Conservation (phyloP, 92 coral and sea anemone genomes). For the Bergia sp. region DNA sequence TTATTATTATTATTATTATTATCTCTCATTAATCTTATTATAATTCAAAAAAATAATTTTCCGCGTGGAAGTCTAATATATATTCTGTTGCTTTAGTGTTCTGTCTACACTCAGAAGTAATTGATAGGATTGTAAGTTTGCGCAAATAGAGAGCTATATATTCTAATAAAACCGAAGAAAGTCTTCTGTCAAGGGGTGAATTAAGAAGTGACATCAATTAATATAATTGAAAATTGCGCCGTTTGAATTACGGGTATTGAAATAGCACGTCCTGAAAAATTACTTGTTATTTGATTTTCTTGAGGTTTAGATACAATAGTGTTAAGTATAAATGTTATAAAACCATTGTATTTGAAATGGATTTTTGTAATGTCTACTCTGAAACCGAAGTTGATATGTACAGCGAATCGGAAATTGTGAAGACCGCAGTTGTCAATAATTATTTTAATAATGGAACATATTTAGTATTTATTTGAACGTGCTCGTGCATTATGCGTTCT, state of each 20-base stretch:
- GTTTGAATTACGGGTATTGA: conserved; percentile 1
- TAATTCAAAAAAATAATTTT: too few species aligned
- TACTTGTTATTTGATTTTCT: background rate
- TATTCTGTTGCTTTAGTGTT: too few species aligned
- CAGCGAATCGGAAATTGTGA: background rate
- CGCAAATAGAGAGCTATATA: conserved; percentile 7
- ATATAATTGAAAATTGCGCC: background rate
- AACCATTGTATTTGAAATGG: background rate
- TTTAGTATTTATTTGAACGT: background rate
- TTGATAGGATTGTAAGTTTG: background rate
- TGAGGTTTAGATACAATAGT: background rate
- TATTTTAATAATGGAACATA: background rate
- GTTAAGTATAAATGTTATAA: background rate
- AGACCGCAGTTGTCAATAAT: conserved; percentile 1
- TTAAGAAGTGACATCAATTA: background rate
- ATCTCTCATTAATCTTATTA: too few species aligned
- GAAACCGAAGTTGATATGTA: background rate
- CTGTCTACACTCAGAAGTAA: background rate
- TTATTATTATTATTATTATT: too few species aligned
- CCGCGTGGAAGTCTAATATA: background rate
- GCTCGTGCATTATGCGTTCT: background rate
- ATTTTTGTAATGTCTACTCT: background rate
- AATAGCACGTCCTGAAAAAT: background rate
- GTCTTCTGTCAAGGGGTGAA: background rate
- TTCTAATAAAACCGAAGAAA: conserved; percentile 12